Evolutionary conservation across 64 coral and sea anemone genomes (phyloP), one percentile per base, ranked within the genome.

Genomic region (Anthopleura sola): DNA sequence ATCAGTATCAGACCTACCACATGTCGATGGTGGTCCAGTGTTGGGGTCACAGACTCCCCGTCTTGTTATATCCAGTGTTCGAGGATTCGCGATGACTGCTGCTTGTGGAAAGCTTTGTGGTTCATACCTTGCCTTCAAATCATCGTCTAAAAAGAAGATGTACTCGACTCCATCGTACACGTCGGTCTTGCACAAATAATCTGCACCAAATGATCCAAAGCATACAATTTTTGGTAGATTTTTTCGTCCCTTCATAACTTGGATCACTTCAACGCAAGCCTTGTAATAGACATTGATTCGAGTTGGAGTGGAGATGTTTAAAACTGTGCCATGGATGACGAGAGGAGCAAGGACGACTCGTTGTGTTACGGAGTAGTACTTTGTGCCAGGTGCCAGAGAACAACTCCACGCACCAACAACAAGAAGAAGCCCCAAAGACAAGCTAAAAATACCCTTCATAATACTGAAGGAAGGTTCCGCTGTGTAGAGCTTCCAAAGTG

Each of bases 291-390:
- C 32, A 11, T 49, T 64, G 6, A 24, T 50, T 39, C 40, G 58
- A 2, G 66, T 82, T 8, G 50, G 20, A 7, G 78, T 38, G 21
- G 90, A 90, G 17, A 79, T 79, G 79, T 92, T 96, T 10, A 89
- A 20, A 54, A 96, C 94, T 23, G 76, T 77, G 16, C 80, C 94
- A 37, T 96, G 90, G 16, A 96, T 80, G 36, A 96, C 90, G 32
- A 90, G 84, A 19, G 90, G 90, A 36, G 94, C 90, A 39, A 96
- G 71, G n/a, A 96, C 75, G 6, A 90, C 86, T 2, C 90, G 94
- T 46, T 96, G 83, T 20, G 90, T 92, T 49, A 83, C 28, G 23
- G 75, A 49, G 13, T 96, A 96, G 58, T 44, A 80, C 10, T 33
- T 18, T 37, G 84, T 87, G 23, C 69, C 75, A 53, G 90, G 87